Percentiles rank a stretch among this genome's conserved stretches.
phyloP scores from a whole-genome alignment of 2,888 invertebrate genomes.

The Yponomeuta sedellus region DNA sequence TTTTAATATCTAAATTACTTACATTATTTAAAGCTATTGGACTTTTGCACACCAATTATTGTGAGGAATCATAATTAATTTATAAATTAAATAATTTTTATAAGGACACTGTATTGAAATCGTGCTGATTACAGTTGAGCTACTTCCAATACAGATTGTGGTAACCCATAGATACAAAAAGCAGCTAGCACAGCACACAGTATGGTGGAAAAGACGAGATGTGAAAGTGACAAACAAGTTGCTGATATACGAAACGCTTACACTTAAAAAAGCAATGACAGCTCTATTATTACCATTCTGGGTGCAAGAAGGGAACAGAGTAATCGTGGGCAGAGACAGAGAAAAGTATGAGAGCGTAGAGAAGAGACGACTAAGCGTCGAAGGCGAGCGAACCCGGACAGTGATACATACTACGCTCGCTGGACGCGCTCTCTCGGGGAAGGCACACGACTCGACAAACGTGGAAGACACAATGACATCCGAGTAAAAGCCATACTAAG shows the following conservation, averaged over 20 bases:
- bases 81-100: constrained; percentile 2
- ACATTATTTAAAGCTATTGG: constrained; percentile 11
- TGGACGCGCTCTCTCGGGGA: constrained; percentile 18
- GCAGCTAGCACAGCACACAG: constrained; percentile 76
- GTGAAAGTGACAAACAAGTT: constrained; percentile 72
- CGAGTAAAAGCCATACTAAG: constrained; percentile 67
- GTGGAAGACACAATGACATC: constrained; percentile 58
- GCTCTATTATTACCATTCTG: constrained; percentile 75
- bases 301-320: constrained; percentile 17
- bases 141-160: constrained; percentile 56
- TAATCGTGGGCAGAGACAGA: constrained; percentile 10
- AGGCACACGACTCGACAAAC: constrained; percentile 48
- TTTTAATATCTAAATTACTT: constrained; percentile 10
- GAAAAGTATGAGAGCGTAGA: constrained; percentile 9
- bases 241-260: constrained; percentile 73
- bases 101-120: constrained; percentile 29
- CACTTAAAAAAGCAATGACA: constrained; percentile 73
- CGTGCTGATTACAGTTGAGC: constrained; percentile 59
- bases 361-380: constrained; percentile 15
- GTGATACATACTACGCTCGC: not conserved
- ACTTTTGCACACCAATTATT: constrained; percentile 3
- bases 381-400: constrained; percentile 12
- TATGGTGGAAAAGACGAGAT: constrained; percentile 74
- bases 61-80: constrained; percentile 3
- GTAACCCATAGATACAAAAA: constrained; percentile 75